Conservation (phyloP, 2,113 vertebrate genomes). For the Abramis brama region DNA sequence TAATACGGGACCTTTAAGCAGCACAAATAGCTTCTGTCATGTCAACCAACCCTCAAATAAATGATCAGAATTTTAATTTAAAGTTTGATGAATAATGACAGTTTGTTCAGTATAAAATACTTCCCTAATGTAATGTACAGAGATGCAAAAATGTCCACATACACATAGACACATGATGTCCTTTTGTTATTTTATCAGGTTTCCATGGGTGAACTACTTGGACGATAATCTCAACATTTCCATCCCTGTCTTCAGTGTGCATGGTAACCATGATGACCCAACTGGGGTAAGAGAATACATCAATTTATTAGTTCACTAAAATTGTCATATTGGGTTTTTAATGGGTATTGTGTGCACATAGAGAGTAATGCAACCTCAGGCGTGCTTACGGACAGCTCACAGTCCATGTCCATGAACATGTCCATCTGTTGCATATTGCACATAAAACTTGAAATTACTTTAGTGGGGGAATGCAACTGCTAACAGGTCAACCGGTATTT, state of each 20-base stretch:
- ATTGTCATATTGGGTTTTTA: neutral
- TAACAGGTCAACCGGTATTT: neutral
- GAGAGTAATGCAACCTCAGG: neutral
- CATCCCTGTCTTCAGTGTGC: slow-evolving; percentile 94
- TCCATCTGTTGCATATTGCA: neutral
- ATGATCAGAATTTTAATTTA: neutral
- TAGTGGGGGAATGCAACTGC: neutral
- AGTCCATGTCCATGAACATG: neutral
- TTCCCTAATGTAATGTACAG: neutral
- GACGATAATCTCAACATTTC: slow-evolving; percentile 96
- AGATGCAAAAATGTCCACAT: neutral
- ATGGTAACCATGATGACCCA: slow-evolving; percentile 98
- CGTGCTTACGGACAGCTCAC: no score
- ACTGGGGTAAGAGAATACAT: slow-evolving; percentile 85
- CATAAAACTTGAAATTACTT: no score
- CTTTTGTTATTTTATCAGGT: slow-evolving; percentile 72
- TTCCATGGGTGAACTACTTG: slow-evolving; percentile 98
- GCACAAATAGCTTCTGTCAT: neutral
- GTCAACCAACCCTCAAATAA: neutral
- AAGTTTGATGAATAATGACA: neutral
- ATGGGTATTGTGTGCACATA: neutral
- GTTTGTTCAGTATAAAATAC: neutral
- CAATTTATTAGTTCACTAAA: no score
- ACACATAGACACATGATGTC: neutral
- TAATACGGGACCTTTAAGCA: no score